These are phyloP conservation scores for Temnopleurus reevesii DNA, from an alignment of 53 echinoderm and acorn worm species.

Conservation along the genomic window DNA sequence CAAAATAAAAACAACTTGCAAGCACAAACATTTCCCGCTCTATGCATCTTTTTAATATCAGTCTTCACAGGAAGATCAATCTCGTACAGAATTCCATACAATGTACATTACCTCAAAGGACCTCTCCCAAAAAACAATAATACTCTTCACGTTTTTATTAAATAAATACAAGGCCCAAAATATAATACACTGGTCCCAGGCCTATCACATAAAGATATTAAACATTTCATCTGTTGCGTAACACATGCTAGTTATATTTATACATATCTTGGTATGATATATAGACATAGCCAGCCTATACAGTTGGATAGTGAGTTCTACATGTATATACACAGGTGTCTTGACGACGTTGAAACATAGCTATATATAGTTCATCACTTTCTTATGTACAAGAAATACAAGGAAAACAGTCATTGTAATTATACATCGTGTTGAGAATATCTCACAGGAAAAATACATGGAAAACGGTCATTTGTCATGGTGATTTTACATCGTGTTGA, in stretches of 20 bases:
- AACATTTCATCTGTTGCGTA: slow-evolving; percentile 40
- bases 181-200: slow-evolving; percentile 48
- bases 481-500: too few relatives aligned
- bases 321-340: neutral
- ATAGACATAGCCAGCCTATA: neutral
- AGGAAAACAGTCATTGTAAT: neutral
- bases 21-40: slow-evolving; percentile 7
- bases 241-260: slow-evolving; percentile 31
- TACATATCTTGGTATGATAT: slow-evolving; percentile 5
- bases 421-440: too few relatives aligned
- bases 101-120: slow-evolving; percentile 4
- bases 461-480: too few relatives aligned
- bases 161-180: slow-evolving; percentile 61
- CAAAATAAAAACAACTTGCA: neutral
- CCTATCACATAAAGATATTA: neutral
- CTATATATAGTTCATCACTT: neutral
- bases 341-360: slow-evolving; percentile 1
- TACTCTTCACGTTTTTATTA: neutral
- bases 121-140: slow-evolving; percentile 1
- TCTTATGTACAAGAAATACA: slow-evolving; percentile 6
- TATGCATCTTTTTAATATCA: slow-evolving; percentile 40
- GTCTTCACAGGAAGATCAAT: slow-evolving; percentile 37
- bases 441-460: too few relatives aligned
- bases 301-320: neutral
- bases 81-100: slow-evolving; percentile 16